Percentiles rank a stretch among this genome's conserved stretches.
Evolutionary conservation across 2,888 invertebrate genomes (phyloP).

Genomic region (Pachymerium ferrugineum): DNA sequence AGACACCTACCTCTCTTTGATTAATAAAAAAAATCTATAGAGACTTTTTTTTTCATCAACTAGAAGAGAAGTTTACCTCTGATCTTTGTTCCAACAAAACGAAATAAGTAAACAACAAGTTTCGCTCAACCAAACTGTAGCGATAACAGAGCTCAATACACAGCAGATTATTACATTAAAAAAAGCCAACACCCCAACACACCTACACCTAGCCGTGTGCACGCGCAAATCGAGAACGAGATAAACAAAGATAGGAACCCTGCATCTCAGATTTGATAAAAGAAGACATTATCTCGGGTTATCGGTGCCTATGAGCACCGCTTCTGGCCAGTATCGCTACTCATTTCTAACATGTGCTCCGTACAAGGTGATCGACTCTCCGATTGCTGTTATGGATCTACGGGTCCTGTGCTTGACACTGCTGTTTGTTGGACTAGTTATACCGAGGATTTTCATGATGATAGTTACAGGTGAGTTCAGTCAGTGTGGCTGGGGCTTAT

Average conservation of each 20-base stretch:
- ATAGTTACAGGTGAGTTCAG: constrained; percentile 3
- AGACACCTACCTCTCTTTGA: too few species aligned
- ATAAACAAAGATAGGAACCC: constrained; percentile 9
- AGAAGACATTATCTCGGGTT: constrained; percentile 7
- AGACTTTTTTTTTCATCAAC: neutral
- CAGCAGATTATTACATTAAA: neutral
- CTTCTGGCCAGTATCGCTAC: constrained; percentile 13
- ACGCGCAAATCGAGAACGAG: constrained; percentile 5
- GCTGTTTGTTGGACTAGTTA: neutral
- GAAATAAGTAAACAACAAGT: neutral
- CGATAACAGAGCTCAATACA: neutral
- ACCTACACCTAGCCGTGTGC: neutral
- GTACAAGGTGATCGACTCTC: neutral
- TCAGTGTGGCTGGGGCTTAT: neutral
- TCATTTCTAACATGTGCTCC: neutral
- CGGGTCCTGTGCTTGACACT: neutral
- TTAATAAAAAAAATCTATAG: neutral
- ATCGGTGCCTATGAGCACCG: neutral
- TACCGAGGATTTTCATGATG: neutral
- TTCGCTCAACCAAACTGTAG: neutral
- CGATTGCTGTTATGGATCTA: constrained; percentile 6
- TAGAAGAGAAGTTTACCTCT: neutral
- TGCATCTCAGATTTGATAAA: constrained; percentile 24
- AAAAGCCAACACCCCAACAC: neutral
- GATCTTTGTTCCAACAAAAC: neutral